A percentile compares a stretch with the other conserved stretches of the same genome.
These are phyloP conservation scores for Actinia tenebrosa DNA, from an alignment of 64 coral and sea anemone species.

Conservation along the genomic window DNA sequence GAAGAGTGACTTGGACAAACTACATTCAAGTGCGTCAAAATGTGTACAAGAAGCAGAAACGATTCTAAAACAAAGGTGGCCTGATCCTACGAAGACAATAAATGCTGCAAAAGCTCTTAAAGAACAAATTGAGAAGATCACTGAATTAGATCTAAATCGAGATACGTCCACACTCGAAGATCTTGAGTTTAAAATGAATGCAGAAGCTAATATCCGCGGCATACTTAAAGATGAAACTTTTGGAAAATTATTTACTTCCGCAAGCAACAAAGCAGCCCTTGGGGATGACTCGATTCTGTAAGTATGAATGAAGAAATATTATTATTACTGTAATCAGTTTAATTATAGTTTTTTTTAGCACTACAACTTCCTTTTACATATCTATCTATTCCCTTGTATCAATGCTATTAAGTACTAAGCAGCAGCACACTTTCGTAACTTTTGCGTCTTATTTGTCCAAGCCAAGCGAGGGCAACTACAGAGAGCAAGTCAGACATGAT, in stretches of 20 bases:
- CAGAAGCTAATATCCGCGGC: not conserved
- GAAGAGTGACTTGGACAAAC: constrained; percentile 38
- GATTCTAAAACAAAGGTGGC: constrained; percentile 36
- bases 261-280: too few relatives aligned
- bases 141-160: constrained; percentile 22
- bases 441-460: too few relatives aligned
- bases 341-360: too few relatives aligned
- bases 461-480: too few relatives aligned
- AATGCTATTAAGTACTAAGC: too few relatives aligned
- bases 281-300: too few relatives aligned
- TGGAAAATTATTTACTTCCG: constrained; percentile 19
- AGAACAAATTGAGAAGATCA: constrained; percentile 58
- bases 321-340: too few relatives aligned
- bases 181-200: constrained; percentile 52
- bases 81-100: not conserved
- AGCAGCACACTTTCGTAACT: too few relatives aligned
- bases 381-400: too few relatives aligned
- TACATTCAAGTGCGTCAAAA: constrained; percentile 39
- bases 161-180: constrained; percentile 28
- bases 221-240: constrained; percentile 42
- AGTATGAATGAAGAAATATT: too few relatives aligned
- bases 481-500: too few relatives aligned
- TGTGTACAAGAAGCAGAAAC: constrained; percentile 58
- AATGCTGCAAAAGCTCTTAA: constrained; percentile 45
- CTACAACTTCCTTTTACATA: too few relatives aligned